A percentile compares a stretch with the other conserved stretches of the same genome.
phyloP scores from a whole-genome alignment of 30 jellyfish, hydroid and myxozoan genomes.

The Hydractinia symbiolongicarpus region DNA sequence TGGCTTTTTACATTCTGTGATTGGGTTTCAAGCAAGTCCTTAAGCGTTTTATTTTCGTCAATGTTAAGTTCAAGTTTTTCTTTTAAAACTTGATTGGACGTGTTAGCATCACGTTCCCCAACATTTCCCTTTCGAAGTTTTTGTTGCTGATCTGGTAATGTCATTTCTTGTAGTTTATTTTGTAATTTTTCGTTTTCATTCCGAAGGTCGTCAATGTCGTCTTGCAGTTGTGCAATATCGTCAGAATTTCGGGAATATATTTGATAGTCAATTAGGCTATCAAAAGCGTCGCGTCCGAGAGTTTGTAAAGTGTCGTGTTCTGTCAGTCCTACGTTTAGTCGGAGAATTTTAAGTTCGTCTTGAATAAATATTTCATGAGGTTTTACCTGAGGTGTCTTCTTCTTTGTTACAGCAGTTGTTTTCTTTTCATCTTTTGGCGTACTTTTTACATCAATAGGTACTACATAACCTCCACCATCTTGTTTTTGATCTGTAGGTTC shows the following conservation, averaged over 20 bases:
- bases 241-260: background rate
- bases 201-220: conserved; percentile 21
- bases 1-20: conserved; percentile 24
- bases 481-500: background rate
- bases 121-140: background rate
- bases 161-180: background rate
- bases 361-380: conserved; percentile 8
- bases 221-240: background rate
- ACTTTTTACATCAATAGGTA: background rate
- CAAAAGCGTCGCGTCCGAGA: conserved; percentile 25
- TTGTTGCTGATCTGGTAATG: background rate
- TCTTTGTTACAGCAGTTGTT: background rate
- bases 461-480: background rate
- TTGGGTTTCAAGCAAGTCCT: conserved; percentile 28
- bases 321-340: conserved; percentile 2
- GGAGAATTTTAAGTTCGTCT: conserved; percentile 26
- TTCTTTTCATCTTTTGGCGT: background rate
- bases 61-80: background rate
- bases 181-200: conserved; percentile 10
- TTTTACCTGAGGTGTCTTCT: conserved; percentile 16
- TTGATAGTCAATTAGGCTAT: conserved; percentile 19
- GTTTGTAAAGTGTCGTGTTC: conserved; percentile 23
- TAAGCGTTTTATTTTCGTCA: conserved; percentile 27
- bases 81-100: background rate
- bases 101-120: background rate